Evolutionary conservation across 1,140 invertebrate genomes (phyloP), one percentile per base, ranked within the genome.

Genomic region (Leptonema lineaticorne): DNA sequence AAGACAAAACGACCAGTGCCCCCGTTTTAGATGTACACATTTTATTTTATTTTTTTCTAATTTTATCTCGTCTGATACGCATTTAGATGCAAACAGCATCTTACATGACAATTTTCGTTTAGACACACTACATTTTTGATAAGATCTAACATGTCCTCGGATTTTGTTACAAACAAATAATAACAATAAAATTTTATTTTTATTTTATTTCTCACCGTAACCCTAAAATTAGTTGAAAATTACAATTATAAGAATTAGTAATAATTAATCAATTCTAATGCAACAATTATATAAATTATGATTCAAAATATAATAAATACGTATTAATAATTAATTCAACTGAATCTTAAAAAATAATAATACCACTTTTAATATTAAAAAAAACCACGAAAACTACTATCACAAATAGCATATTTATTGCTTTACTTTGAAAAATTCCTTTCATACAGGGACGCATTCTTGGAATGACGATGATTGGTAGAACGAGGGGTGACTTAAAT

Each of bases 381-480:
- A n/a, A n/a, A n/a, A n/a, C n/a, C n/a, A n/a, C n/a, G n/a, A n/a
- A n/a, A n/a, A n/a, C n/a, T n/a, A n/a, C n/a, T n/a, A n/a, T n/a
- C n/a, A n/a, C n/a, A n/a, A n/a, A n/a, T n/a, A 11, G 37, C 37
- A 41, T 41, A 14, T 14, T 14, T 16, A 14, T 24, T 26, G 20
- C 9, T 20, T 26, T 53, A 7, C 50, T n/a, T n/a, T 14, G 24
- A 53, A 53, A 24, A 53, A 53, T 53, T 41, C 37, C 30, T 33
- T 41, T 41, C 37, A 41, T 41, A 16, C 16, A 16, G 11, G 37
- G 37, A 16, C 16, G 50, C 24, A 33, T 69, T 69, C 67, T 45
- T 37, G 56, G 67, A 69, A 69, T 16, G 59, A 29, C 27, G 33
- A 69, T 63, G 67, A 69, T 69, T 28, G 27, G 37, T 66, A 66